Percentiles rank a stretch among this genome's conserved stretches.
These are phyloP conservation scores for Notospermus geniculatus DNA, from an alignment of 1,140 invertebrate species.

Conservation along the genomic window DNA sequence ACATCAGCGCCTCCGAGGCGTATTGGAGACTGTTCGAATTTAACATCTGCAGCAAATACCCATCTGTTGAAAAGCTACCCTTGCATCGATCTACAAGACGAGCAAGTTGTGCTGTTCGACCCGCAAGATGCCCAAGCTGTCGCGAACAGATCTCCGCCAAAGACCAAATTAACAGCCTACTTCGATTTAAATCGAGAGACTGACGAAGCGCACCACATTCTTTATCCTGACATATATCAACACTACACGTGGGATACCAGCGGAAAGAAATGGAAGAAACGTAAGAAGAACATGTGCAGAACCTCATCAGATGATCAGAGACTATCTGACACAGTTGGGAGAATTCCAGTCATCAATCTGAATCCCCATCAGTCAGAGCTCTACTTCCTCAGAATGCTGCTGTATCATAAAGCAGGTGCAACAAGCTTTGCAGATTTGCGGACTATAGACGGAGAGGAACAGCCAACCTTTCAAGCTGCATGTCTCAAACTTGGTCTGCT, in stretches of 20 bases:
- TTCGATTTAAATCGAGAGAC: slow-evolving; percentile 11
- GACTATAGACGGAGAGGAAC: no score
- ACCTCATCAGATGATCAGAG: no score
- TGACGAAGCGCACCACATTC: slow-evolving; percentile 35
- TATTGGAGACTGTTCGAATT: background rate
- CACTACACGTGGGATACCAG: slow-evolving; percentile 41
- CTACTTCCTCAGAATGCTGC: background rate
- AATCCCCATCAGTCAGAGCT: background rate
- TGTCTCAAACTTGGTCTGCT: no score
- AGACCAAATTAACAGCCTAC: background rate
- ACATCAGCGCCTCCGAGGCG: background rate
- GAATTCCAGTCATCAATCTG: background rate
- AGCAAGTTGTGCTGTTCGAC: background rate
- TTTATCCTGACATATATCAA: slow-evolving; percentile 37
- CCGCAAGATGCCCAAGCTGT: background rate
- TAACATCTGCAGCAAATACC: background rate
- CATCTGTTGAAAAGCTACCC: background rate
- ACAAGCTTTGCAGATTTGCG: no score
- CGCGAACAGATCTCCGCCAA: background rate
- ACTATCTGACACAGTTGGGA: background rate
- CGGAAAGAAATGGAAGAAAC: background rate
- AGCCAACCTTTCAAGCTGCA: no score
- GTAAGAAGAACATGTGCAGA: background rate
- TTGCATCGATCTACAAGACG: background rate
- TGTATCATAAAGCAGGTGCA: background rate